phyloP scores from a whole-genome alignment of 2,113 vertebrate species.

The Nothobranchius furzeri region DNA sequence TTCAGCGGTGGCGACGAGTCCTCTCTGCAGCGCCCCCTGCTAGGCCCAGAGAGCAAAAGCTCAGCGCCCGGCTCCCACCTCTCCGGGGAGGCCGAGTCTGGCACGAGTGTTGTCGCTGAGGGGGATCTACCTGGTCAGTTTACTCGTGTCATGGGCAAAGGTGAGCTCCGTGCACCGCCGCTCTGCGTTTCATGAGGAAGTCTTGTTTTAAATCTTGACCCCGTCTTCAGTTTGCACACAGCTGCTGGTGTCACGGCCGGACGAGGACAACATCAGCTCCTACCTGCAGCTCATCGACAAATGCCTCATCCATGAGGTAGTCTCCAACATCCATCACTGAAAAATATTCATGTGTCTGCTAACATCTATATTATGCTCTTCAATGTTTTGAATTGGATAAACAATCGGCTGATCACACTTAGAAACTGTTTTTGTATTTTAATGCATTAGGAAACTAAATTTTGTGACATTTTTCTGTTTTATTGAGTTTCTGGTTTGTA shows the following conservation, averaged over 20 bases:
- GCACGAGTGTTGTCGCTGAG: slow-evolving; percentile 82
- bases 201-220: slow-evolving; percentile 6
- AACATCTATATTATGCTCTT: not conserved
- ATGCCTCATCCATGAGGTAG: slow-evolving; percentile 96
- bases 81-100: slow-evolving; percentile 82
- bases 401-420: too few relatives aligned
- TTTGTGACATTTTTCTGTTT: too few relatives aligned
- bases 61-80: slow-evolving; percentile 84
- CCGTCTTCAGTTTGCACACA: slow-evolving; percentile 90
- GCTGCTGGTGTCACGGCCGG: slow-evolving; percentile 94
- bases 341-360: too few relatives aligned
- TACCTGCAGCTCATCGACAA: slow-evolving; percentile 99
- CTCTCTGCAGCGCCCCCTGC: slow-evolving; percentile 79
- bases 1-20: slow-evolving; percentile 77
- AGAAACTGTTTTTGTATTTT: too few relatives aligned
- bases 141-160: slow-evolving; percentile 99
- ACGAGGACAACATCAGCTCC: slow-evolving; percentile 98
- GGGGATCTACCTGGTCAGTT: slow-evolving; percentile 95
- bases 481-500: not conserved
- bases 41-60: slow-evolving; percentile 81
- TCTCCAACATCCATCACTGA: slow-evolving; percentile 17
- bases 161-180: slow-evolving; percentile 65
- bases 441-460: too few relatives aligned
- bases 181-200: not conserved
- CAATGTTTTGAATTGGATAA: not conserved